phyloP scores from a whole-genome alignment of 2,797 vertebrate species.

The Lerista edwardsae region DNA sequence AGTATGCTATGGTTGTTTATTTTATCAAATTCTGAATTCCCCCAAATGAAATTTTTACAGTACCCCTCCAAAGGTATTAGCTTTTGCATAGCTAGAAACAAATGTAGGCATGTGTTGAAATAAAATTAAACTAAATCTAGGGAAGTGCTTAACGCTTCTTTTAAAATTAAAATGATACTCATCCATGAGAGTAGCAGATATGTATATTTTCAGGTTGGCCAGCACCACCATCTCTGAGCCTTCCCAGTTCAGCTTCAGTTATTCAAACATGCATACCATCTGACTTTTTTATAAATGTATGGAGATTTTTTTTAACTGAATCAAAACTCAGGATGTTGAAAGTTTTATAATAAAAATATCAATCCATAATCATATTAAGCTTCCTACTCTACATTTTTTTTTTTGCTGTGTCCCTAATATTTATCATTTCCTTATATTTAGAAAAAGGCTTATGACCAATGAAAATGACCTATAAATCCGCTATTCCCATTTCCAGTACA shows the following conservation, averaged over 20 bases:
- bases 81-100: background rate
- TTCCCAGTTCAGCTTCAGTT: slow-evolving; percentile 45
- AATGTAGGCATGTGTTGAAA: background rate
- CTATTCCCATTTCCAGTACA: background rate
- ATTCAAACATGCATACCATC: slow-evolving; percentile 40
- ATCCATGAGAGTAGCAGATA: slow-evolving; percentile 17
- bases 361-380: background rate
- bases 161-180: slow-evolving; percentile 19
- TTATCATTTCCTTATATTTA: background rate
- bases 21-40: background rate
- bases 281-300: slow-evolving; percentile 49
- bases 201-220: slow-evolving; percentile 26
- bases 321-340: slow-evolving; percentile 1
- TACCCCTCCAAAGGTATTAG: background rate
- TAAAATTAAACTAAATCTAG: slow-evolving; percentile 1
- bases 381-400: background rate
- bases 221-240: slow-evolving; percentile 23
- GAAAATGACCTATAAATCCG: background rate
- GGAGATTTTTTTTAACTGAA: slow-evolving; percentile 12
- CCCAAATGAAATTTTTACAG: background rate
- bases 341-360: background rate
- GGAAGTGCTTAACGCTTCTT: slow-evolving; percentile 34
- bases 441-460: background rate
- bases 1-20: background rate
- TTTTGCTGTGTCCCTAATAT: background rate